Evolutionary conservation across 1,140 invertebrate species (phyloP).

Genomic region (Radopholus similis): DNA sequence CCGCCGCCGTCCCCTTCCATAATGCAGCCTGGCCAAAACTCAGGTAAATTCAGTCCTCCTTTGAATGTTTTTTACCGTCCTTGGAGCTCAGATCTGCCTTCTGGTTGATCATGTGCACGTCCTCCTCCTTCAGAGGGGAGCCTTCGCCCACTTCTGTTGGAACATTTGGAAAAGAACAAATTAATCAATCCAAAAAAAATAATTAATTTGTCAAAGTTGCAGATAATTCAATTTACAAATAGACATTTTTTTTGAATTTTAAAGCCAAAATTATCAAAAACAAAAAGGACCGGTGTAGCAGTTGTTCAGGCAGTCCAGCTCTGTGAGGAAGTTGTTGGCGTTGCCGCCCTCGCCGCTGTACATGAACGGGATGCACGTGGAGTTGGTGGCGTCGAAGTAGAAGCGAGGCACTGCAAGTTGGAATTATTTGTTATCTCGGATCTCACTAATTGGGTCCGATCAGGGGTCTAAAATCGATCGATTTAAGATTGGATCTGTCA

Average conservation of each 20-base stretch:
- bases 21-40: too few species aligned
- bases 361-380: conserved; percentile 23
- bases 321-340: conserved; percentile 30
- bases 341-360: conserved; percentile 32
- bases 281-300: conserved; percentile 23
- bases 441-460: too few species aligned
- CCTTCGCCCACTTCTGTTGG: conserved; percentile 10
- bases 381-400: conserved; percentile 21
- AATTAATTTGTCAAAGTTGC: too few species aligned
- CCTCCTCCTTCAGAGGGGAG: conserved; percentile 25
- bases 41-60: too few species aligned
- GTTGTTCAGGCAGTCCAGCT: conserved; percentile 33
- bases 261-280: conserved; percentile 24
- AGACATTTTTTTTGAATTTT: too few species aligned
- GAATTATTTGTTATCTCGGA: background rate
- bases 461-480: too few species aligned
- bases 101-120: conserved; percentile 11
- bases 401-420: conserved; percentile 21
- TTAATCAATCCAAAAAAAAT: background rate
- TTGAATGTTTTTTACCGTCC: background rate
- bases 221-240: too few species aligned
- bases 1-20: too few species aligned
- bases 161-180: conserved; percentile 13
- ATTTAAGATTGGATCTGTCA: background rate
- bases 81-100: background rate